Percentiles rank a stretch among this genome's conserved stretches.
These are phyloP conservation scores for Microcebus tavaratra DNA, from an alignment of 2,113 vertebrate genomes.

Conservation along the genomic window DNA sequence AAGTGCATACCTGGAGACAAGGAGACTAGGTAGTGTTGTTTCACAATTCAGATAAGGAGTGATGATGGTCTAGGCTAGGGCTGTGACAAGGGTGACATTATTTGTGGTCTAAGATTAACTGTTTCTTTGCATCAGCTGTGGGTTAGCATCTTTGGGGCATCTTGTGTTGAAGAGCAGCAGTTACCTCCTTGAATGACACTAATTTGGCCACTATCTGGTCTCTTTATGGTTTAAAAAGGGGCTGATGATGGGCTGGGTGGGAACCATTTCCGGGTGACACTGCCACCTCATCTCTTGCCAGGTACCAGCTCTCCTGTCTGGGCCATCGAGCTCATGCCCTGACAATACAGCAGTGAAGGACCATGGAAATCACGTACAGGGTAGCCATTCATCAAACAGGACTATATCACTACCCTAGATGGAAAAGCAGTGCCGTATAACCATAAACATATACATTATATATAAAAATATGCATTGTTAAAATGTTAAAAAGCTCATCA, in stretches of 20 bases:
- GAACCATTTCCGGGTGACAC: background rate
- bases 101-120: background rate
- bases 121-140: background rate
- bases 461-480: background rate
- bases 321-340: background rate
- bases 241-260: background rate
- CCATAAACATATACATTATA: background rate
- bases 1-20: background rate
- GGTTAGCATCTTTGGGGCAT: background rate
- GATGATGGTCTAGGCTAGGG: background rate
- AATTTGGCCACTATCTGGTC: background rate
- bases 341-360: background rate
- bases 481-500: background rate
- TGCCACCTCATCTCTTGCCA: background rate
- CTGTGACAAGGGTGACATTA: background rate
- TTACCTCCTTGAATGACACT: background rate
- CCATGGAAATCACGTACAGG: background rate
- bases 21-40: background rate
- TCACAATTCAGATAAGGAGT: background rate
- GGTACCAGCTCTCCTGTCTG: background rate
- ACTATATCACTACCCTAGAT: background rate
- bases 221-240: background rate
- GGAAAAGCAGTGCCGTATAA: background rate
- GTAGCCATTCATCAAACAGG: background rate
- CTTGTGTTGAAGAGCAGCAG: background rate